Evolutionary conservation across 2,113 vertebrate species (phyloP), one percentile per base, ranked within the genome.

Genomic region (Semicossyphus pulcher): DNA sequence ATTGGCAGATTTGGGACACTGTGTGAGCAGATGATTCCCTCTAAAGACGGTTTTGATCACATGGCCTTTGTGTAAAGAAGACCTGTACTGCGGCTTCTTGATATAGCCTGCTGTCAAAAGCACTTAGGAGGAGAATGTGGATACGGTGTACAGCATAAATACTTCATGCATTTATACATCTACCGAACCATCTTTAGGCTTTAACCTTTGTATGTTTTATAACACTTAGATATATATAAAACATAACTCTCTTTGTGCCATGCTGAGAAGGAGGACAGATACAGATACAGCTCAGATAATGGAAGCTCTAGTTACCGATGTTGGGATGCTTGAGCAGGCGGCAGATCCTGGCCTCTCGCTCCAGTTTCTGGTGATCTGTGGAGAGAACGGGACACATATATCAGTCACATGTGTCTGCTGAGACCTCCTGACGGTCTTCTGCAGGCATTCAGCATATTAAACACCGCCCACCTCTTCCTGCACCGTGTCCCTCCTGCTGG

Each of bases 291-390:
- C 3, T 45, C 5, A 28, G 7, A 5, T 32, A 25, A 9, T 4
- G 0, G 37, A 11, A 64, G 31, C 0, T 6, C 2, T 72, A 21
- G 1, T 75, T 92, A 97, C 96, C 96, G 1, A 97, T 97, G 90
- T 97, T 97, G 68, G 95, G 88, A 48, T 97, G 96, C 87, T 97
- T 97, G 82, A 97, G 90, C 78, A 97, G 95, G 56, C 96, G 96
- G 88, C 96, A 97, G 88, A 97, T 97, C 85, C 96, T 93, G 80
- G 96, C 96, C 93, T 97, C 96, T 73, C 96, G 94, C 93, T 97
- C 96, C 91, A 97, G 75, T 90, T 97, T 97, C 94, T 97, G 96
- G 82, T 97, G 96, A 94, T 97, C 96, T 97, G 71, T 3, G 16
- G 44, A 29, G 14, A 72, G 4, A 72, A 63, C 47, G 48, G 48